Evolutionary conservation across 2,113 vertebrate species (phyloP), one percentile per base, ranked within the genome.

Genomic region (Rhodinocichla rosea): DNA sequence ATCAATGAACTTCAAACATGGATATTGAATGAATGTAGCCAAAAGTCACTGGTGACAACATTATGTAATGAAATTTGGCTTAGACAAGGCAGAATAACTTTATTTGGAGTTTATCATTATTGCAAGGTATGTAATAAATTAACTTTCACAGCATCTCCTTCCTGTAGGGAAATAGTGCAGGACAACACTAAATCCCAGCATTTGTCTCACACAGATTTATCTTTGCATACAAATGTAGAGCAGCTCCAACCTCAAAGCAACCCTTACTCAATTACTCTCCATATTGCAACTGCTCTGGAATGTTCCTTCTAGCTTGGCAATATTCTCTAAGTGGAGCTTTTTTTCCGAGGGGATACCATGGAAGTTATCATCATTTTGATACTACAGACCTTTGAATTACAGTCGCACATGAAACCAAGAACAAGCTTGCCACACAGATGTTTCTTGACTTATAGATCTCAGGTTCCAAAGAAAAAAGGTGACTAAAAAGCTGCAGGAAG

Each of bases 21-120:
- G 28, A 79, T 3, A 4, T 1, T 70, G 30, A 59, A 74, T 0
- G 1, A 55, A 73, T 2, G 27, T 19, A 26, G 37, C 21, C 42
- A 70, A 40, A 49, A 71, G 6, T 30, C 40, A 33, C 23, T 6
- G 19, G 40, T 68, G n/a, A 75, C 33, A 71, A 52, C 15, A 69
- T 13, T 11, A 33, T 0, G 0, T 7, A 53, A 50, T 28, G 13
- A 85, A 64, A 37, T 45, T 62, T 45, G 30, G 14, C 75, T 77
- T 39, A 77, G 73, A 83, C 30, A 22, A 4, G 2, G 9, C 9
- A 77, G 83, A 59, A 65, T 57, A 56, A 37, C 24, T 17, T 64
- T 52, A 28, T 71, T 91, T 35, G 18, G 30, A 56, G 9, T 60
- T 87, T 75, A 63, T 52, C 22, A 50, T 33, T 57, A 13, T 3